Percentiles rank a stretch among this genome's conserved stretches.
These are phyloP conservation scores for Drosophila insularis DNA, from an alignment of 1,140 invertebrate genomes.

Conservation along the genomic window DNA sequence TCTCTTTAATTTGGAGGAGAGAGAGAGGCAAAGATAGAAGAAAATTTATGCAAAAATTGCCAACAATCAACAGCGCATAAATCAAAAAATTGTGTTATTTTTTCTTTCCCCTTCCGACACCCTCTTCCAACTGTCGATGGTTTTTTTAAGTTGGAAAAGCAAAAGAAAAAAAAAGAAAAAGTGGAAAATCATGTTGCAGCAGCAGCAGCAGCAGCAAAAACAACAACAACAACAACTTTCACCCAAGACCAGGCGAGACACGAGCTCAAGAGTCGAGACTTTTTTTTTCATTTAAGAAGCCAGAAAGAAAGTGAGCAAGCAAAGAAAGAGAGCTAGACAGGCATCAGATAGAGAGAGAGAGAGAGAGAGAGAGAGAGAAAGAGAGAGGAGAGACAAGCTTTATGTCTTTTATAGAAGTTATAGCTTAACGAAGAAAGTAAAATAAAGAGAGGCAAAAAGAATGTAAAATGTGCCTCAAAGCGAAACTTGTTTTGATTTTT, in stretches of 20 bases:
- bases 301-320: conserved; percentile 52
- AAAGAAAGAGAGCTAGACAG: conserved; percentile 9
- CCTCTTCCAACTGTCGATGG: background rate
- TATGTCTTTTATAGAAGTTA: conserved; percentile 39
- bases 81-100: conserved; percentile 50
- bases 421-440: conserved; percentile 49
- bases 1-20: background rate
- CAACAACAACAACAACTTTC: conserved; percentile 70
- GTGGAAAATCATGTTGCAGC: conserved; percentile 72
- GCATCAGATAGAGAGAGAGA: conserved; percentile 10
- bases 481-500: conserved; percentile 39
- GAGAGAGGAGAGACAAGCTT: conserved; percentile 33
- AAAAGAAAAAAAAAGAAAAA: conserved; percentile 63
- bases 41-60: conserved; percentile 43
- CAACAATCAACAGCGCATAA: conserved; percentile 65
- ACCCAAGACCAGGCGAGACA: conserved; percentile 39
- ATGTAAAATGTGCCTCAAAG: conserved; percentile 26
- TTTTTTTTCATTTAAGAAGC: conserved; percentile 42
- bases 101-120: background rate
- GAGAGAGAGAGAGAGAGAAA: conserved; percentile 12
- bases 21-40: background rate
- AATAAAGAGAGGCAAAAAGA: conserved; percentile 28
- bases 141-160: conserved; percentile 35
- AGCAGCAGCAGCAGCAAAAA: conserved; percentile 29
- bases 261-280: conserved; percentile 3